Base-by-base conservation (phyloP, 1,140 invertebrate genomes). In the Drosophila pseudoobscura region DNA sequence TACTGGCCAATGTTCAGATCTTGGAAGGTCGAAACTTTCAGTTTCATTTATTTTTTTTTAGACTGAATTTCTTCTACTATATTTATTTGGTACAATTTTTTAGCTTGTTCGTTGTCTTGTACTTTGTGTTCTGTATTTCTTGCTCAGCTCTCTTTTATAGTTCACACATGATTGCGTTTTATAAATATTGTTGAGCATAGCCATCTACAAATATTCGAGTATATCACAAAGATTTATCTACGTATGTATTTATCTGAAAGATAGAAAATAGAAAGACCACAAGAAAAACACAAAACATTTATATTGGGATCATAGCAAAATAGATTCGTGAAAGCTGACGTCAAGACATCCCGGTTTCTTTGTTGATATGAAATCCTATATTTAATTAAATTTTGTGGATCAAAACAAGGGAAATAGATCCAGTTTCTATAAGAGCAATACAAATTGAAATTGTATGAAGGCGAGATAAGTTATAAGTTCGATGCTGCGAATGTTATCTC, bases 91-190 rank as follows among this genome's bases (percentile, higher is more conserved):
- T 44, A n/a, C 22, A 50, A 46, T 50, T 52, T 77, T 68, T 72
- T 59, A 56, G 63, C 76, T 64, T 58, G 61, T 65, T 66, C 20
- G 58, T 20, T 59, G 58, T 65, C 64, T 58, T 63, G 77, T 80
- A 46, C 53, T 57, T 68, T 54, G 26, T 47, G 13, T 62, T 78
- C 45, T 51, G 20, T 68, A 43, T 59, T 56, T 60, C 7, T 24
- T 35, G 17, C 31, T 61, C 49, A 47, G 35, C 29, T 15, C 6
- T 26, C 22, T 66, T 64, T 60, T 55, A 45, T 60, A 56, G 72
- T 77, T 84, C 45, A 64, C 59, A 84, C 76, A 77, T 77, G 49
- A 62, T 69, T 76, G 49, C 55, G 49, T 77, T 57, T 71, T 80
- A 74, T 70, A 80, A 73, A 84, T 84, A 76, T 57, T 62, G 55